Evolutionary conservation across 2,888 invertebrate species (phyloP), one percentile per base, ranked within the genome.

Genomic region (Linhomoeus sp.): DNA sequence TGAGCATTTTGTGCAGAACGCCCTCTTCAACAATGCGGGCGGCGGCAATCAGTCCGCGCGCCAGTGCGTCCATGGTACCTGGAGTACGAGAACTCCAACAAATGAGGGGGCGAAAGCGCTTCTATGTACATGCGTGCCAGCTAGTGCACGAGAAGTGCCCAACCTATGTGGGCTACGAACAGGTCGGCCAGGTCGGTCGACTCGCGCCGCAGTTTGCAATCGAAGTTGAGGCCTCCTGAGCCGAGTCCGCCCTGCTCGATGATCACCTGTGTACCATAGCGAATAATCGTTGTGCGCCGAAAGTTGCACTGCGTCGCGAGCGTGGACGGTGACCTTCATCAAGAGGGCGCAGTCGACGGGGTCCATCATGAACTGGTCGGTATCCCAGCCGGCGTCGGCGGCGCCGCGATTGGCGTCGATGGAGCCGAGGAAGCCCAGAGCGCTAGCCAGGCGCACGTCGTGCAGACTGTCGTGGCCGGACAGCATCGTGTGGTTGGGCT

Each of bases 391-490:
- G 3, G 68, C 56, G 50, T 70, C 68, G 3, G 69, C 67, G 2
- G 67, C 66, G 1, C 69, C 70, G 1, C 69, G 68, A 60, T 70
- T 70, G 1, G 75, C 66, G 22, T 72, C 69, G 7, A 76, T 70
- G 1, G 74, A 75, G 1, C 76, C 76, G 22, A 76, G 61, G 70
- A 74, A 72, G 26, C 41, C 74, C 62, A 75, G 75, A 76, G 72
- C 70, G 52, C 72, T 72, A 33, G 76, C 72, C 71, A 77, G 71
- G 51, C 69, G 70, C 62, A 76, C 67, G 46, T 77, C 76, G 51
- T 69, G 69, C 53, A 68, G 67, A 51, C 67, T 65, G 14, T 60
- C 56, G 52, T 70, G 69, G 1, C 68, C 69, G 22, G 69, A 69
- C 48, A 69, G 55, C 2, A 67, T 69, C 3, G 69, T 69, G 60